These are phyloP conservation scores for Peromyscus nudipes DNA, from an alignment of 2,797 vertebrate genomes.

Conservation along the genomic window DNA sequence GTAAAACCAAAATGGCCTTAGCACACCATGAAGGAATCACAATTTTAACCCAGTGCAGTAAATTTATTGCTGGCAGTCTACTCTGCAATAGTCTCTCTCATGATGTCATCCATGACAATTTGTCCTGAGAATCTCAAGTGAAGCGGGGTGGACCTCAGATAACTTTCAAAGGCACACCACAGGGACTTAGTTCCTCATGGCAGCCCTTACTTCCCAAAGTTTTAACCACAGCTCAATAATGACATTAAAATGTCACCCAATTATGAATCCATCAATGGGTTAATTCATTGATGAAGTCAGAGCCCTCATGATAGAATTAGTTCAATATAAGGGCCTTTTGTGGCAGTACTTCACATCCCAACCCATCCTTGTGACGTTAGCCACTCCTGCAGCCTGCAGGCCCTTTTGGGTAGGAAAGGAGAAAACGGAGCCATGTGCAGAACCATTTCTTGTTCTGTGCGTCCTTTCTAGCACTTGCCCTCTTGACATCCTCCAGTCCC, in stretches of 20 bases:
- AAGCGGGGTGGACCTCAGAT: background rate
- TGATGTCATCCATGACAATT: background rate
- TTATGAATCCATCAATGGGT: background rate
- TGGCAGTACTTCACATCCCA: background rate
- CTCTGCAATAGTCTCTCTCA: background rate
- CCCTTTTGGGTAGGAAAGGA: background rate
- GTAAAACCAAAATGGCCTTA: constrained; percentile 61
- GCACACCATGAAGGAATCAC: constrained; percentile 40
- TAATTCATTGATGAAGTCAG: no score
- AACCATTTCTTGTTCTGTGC: background rate
- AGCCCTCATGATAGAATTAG: background rate
- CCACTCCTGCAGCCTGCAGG: background rate
- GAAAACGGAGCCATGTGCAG: no score
- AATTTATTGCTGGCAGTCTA: background rate
- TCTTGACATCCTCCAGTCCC: background rate
- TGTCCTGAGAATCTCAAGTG: background rate
- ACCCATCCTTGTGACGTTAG: background rate
- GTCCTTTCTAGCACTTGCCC: background rate
- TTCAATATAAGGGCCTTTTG: background rate
- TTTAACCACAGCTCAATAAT: background rate
- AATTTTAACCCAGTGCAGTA: constrained; percentile 51
- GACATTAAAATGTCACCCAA: background rate
- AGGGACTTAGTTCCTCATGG: background rate
- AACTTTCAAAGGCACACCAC: no score
- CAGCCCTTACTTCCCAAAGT: background rate